Base-by-base conservation (phyloP, 2,888 invertebrate species). In the Didymodactylos carnosus region DNA sequence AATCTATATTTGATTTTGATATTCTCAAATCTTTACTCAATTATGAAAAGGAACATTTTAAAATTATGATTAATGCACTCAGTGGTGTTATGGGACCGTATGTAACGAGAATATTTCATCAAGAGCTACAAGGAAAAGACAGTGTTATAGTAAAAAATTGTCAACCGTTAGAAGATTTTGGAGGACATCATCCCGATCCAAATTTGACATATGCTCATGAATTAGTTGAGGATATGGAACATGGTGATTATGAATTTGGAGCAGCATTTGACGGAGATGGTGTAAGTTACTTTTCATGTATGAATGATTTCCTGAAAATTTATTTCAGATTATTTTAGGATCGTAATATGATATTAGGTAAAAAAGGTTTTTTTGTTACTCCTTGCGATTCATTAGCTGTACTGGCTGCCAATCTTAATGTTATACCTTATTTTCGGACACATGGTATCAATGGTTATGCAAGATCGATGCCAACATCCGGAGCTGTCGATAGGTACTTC, bases 201-300 rank as follows among this genome's bases (percentile, higher is more conserved):
- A 99, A 99, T 86, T 87, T 92, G 27, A 92, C 91, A 0, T 92
- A 92, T 80, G 91, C 91, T 3, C 88, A 88, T 39, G 89, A 90
- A 80, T 86, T 92, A 69, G 91, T 92, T 6, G 85, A 87, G 53
- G 86, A 87, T 0, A 87, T 91, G 77, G 79, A 82, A 75, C 79
- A 85, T 74, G 88, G 89, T 7, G 84, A 85, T 16, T 88, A 88
- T 80, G 89, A 89, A 80, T 87, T 91, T 79, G 98, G 98, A 14
- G 95, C 94, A 1, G 98, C 98, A 27, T 99, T 98, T 82, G 98
- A 99, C 86, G 98, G 98, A 0, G 98, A 99, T 84, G 98, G 98
- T 76, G 62, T 62, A 8, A 19, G 62, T 62, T 53, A 4, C 88
- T 87, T 79, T 79, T 83, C 79, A 71, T 49, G 13, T 49, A 39